Percentiles rank a stretch among this genome's conserved stretches.
Conservation (phyloP, 2,888 invertebrate species). For the Nowickia ferox region DNA sequence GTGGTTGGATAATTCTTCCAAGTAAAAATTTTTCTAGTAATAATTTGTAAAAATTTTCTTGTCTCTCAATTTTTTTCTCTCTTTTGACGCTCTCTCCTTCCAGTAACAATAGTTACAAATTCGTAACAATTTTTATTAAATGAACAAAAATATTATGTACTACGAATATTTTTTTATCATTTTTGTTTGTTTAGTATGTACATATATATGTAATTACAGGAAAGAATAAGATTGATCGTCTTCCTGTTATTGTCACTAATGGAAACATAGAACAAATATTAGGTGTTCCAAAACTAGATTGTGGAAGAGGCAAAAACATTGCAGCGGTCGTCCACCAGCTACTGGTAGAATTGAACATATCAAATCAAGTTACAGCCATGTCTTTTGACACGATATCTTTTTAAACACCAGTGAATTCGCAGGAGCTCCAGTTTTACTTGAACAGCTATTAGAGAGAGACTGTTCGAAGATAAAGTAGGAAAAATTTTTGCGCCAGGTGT, state of each 20-base stretch:
- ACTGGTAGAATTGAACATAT: slow-evolving; percentile 21
- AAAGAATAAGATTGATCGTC: slow-evolving; percentile 5
- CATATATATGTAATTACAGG: too few relatives aligned
- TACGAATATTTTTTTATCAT: too few relatives aligned
- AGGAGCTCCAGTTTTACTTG: slow-evolving; percentile 21
- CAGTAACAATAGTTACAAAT: too few relatives aligned
- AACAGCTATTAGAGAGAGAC: slow-evolving; percentile 11
- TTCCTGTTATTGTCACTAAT: background rate
- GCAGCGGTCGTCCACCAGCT: slow-evolving; percentile 23
- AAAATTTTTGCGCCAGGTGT: slow-evolving; percentile 23
- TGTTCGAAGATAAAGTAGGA: slow-evolving; percentile 18
- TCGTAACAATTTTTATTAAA: too few relatives aligned
- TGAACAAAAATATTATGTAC: too few relatives aligned
- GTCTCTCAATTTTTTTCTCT: too few relatives aligned
- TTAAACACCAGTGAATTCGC: slow-evolving; percentile 23
- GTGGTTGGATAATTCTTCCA: too few relatives aligned
- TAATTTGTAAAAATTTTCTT: too few relatives aligned
- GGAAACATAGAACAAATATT: slow-evolving; percentile 25
- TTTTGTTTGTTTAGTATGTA: too few relatives aligned
- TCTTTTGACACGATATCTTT: slow-evolving; percentile 31
- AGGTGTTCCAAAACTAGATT: slow-evolving; percentile 24
- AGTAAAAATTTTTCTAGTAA: too few relatives aligned
- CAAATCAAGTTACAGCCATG: slow-evolving; percentile 14
- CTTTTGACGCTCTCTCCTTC: too few relatives aligned
- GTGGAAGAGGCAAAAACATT: slow-evolving; percentile 25